These are phyloP conservation scores for Drosophila rufa DNA, from an alignment of 1,140 invertebrate genomes.

Conservation along the genomic window DNA sequence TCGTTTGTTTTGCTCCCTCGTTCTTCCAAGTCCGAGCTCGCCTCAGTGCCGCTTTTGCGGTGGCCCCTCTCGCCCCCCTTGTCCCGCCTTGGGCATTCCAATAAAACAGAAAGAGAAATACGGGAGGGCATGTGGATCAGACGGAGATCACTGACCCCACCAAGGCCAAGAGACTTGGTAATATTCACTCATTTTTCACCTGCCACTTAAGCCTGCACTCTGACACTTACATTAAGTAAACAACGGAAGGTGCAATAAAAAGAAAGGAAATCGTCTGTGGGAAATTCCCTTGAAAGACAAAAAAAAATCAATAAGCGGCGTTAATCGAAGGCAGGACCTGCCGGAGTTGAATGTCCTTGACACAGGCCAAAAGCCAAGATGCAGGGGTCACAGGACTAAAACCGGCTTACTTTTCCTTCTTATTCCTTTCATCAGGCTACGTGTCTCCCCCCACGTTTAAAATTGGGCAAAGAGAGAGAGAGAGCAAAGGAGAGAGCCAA, in stretches of 20 bases:
- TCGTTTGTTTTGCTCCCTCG: conserved; percentile 51
- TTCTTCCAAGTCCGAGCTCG: conserved; percentile 29
- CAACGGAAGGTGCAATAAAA: conserved; percentile 9
- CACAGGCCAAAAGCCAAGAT: conserved; percentile 38
- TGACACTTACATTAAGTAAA: conserved; percentile 1
- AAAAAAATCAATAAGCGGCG: conserved; percentile 54
- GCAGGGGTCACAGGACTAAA: conserved; percentile 37
- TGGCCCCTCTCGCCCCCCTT: conserved; percentile 4
- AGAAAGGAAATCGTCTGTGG: background rate
- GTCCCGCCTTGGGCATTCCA: conserved; percentile 4
- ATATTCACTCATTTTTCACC: conserved; percentile 27
- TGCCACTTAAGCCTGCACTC: conserved; percentile 22
- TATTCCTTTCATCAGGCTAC: conserved; percentile 34
- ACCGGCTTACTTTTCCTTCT: conserved; percentile 14
- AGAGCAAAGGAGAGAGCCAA: background rate
- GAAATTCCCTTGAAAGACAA: conserved; percentile 5
- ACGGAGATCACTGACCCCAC: conserved; percentile 26
- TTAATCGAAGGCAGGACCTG: conserved; percentile 25
- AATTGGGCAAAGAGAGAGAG: conserved; percentile 9
- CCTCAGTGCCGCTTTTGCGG: conserved; percentile 22
- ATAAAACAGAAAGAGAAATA: background rate
- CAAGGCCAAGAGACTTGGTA: conserved; percentile 36
- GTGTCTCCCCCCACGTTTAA: conserved; percentile 53
- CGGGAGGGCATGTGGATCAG: background rate
- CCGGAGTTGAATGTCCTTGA: conserved; percentile 71